Evolutionary conservation across 2,113 vertebrate species (phyloP), one percentile per base, ranked within the genome.

Genomic region (Pterophyllum scalare): DNA sequence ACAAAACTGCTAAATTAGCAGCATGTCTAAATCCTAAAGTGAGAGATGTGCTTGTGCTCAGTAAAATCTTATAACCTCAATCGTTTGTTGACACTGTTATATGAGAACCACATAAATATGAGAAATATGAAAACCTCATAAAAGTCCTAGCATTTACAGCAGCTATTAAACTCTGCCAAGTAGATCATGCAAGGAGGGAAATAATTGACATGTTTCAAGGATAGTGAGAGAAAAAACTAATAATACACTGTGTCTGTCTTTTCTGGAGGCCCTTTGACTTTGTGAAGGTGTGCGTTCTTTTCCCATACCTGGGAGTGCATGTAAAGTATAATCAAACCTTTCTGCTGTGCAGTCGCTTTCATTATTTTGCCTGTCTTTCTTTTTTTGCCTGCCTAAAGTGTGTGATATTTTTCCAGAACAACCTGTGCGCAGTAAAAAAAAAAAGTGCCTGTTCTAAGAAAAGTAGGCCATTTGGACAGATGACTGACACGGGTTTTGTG

Each of bases 391-490:
- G 26, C 67, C 67, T 61, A 11, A 77, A 38, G 75, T 61, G 22
- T 83, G 76, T 72, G 76, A 24, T 81, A 72, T 84, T 87, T 70
- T 75, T n/a, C 60, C 33, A 35, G 59, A 76, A 62, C 28, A 77
- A 83, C 57, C 56, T 81, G 49, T 35, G 46, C 33, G 31, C 58
- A 56, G 78, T 59, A 24, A 26, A 46, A 46, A 67, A 46, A 46
- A 19, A 14, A 15, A 75, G 87, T 74, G 14, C 77, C 79, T 64
- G 61, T 74, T 40, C 77, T 40, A 60, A 26, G 28, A 74, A 93
- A 93, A 94, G 59, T 91, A 87, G 88, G 93, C 72, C 86, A 90
- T 65, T 75, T 54, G 49, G 22, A 82, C 67, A 87, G 54, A 83
- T 57, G 86, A 58, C 74, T 92, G 77, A 90, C 84, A 84, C 19